Evolutionary conservation across 2,797 vertebrate species (phyloP), one percentile per base, ranked within the genome.

Genomic region (Petrocephalus schoutedeni): DNA sequence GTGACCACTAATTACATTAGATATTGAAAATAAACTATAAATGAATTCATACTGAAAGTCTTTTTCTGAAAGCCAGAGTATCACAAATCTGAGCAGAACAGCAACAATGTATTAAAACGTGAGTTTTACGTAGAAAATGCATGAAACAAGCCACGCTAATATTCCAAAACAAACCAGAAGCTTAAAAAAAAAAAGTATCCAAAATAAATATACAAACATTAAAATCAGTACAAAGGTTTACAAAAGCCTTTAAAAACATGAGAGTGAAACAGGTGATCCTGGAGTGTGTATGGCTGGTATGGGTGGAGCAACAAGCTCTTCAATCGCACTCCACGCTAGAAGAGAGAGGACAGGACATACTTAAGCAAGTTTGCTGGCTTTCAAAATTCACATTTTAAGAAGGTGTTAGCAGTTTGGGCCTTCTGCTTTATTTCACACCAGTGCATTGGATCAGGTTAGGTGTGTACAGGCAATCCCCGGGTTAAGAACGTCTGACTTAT

Each of bases 321-420:
- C 94, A 96, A 91, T 95, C 95, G 95, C 95, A 96, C 92, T 96
- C 96, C 92, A 94, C 93, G 93, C 96, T 97, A 93, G 21, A 89
- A 94, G 91, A 92, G 88, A 90, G 95, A 93, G 88, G 89, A 90
- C 89, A 90, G 91, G 88, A 91, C 87, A 45, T 54, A 51, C 32
- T 80, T 86, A 12, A 89, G 23, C 59, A 12, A 49, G 41, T 36
- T n/a, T 86, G 58, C 54, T 7, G 54, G 8, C 6, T 3, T 86
- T 64, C 14, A 86, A 51, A 86, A 58, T 36, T 32, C 54, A 58
- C 32, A 57, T 28, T 86, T 36, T 12, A 28, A 28, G 28, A 41
- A 21, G 54, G 53, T 41, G 6, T 21, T 49, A 49, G 74, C 74
- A 80, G 74, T 80, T 80, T 80, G 16, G 45, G 74, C 74, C 74